Evolutionary conservation across 2,888 invertebrate species (phyloP), one percentile per base, ranked within the genome.

Genomic region (Scaptomyza tumidula): DNA sequence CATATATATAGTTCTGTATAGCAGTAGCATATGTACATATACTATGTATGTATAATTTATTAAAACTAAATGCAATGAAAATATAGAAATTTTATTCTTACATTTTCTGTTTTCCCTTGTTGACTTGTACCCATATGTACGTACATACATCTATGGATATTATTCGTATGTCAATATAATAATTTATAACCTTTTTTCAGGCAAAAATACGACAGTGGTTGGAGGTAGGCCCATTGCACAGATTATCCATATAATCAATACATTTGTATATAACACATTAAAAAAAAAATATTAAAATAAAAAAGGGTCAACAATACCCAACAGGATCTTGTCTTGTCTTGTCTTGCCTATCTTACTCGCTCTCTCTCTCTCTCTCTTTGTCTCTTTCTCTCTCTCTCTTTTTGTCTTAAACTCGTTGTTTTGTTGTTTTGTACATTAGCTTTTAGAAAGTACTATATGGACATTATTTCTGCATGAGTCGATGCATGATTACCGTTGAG

Each of bases 171-270:
- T 49, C 24, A 55, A 58, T 49, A 41, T 58, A 71, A 63, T 53
- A 27, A 64, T 80, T 67, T 64, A 41, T 19, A 64, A 81, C 50
- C 50, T 78, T 75, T 71, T 94, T 94, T 91, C 94, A 95, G 95
- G 94, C 94, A 95, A 93, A 95, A 94, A 93, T 95, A 95, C 93
- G 95, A 95, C 93, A 94, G 94, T 91, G 93, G 94, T 92, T 95
- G 95, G 95, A 95, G 95, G 95, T 95, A 95, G 93, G 94, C 90
- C 78, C 52, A 27, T 73, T 77, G 45, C 57, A 52, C 44, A 58
- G 50, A 54, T 45, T 46, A 72, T 58, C 35, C 24, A 35, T 59
- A 46, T 24, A 24, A 37, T 39, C 9, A 16, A 9, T 33, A 33
- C 16, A 33, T 33, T 10, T 33, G 33, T 10, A 24, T 24, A 54